Percentiles rank a stretch among this genome's conserved stretches.
Conservation (phyloP, 2,888 invertebrate genomes). For the Hyalella azteca region DNA sequence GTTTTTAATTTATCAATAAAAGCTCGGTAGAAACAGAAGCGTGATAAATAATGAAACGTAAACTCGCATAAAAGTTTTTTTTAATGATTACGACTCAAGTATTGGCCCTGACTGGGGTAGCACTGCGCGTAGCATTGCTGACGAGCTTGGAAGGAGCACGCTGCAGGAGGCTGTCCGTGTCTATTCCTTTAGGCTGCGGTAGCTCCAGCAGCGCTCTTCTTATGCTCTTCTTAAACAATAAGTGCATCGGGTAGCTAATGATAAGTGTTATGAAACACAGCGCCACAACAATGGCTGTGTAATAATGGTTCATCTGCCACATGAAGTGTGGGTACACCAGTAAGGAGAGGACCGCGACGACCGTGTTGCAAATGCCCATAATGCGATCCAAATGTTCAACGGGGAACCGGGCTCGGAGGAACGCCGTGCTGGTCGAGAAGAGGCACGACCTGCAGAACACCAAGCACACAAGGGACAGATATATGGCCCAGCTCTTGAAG, state of each 20-base stretch:
- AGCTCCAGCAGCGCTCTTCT: conserved; percentile 22
- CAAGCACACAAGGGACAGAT: neutral
- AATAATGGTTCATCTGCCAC: conserved; percentile 18
- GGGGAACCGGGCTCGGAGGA: conserved; percentile 22
- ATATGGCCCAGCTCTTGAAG: neutral
- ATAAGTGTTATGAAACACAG: neutral
- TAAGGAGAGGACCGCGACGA: neutral
- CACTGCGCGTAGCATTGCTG: neutral
- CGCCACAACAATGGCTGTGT: neutral
- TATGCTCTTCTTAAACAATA: conserved; percentile 1
- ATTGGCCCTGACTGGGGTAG: no score
- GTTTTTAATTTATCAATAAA: no score
- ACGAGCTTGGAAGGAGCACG: neutral
- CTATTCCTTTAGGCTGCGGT: neutral
- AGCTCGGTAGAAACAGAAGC: no score
- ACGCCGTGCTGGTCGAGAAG: conserved; percentile 35
- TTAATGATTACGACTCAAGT: neutral
- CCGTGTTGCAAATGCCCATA: conserved; percentile 22
- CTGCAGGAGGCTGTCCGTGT: neutral
- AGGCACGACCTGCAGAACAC: conserved; percentile 19
- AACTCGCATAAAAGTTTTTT: neutral
- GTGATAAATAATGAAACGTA: no score
- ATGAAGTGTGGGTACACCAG: conserved; percentile 1
- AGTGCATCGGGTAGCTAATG: neutral
- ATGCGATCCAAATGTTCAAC: conserved; percentile 6